A percentile compares a stretch with the other conserved stretches of the same genome.
These are phyloP conservation scores for Buphagus erythrorhynchus DNA, from an alignment of 2,797 vertebrate species.

Conservation along the genomic window DNA sequence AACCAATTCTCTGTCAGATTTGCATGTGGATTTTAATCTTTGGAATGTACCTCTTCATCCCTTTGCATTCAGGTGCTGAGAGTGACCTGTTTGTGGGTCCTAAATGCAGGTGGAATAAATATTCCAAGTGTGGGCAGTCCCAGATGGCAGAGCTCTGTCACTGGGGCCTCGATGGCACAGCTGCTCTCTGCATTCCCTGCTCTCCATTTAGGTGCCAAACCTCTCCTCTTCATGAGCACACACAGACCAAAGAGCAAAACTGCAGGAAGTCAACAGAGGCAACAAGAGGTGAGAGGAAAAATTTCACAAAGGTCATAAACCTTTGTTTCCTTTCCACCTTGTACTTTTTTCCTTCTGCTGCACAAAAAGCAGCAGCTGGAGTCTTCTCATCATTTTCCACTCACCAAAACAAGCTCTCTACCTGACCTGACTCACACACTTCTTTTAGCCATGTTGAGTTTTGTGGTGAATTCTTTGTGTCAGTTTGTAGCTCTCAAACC, in stretches of 20 bases:
- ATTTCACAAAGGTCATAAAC: background rate
- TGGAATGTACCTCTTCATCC: background rate
- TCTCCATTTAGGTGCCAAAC: background rate
- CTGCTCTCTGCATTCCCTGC: background rate
- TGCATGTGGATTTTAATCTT: background rate
- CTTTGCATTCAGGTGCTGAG: background rate
- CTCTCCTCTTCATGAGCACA: background rate
- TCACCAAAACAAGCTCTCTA: background rate
- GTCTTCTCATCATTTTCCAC: background rate
- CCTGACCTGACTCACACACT: background rate
- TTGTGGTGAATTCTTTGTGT: background rate
- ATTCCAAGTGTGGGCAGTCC: background rate
- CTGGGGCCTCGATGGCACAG: background rate
- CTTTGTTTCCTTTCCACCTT: background rate
- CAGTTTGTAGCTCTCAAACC: background rate
- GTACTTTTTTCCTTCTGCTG: background rate
- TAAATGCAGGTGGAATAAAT: background rate
- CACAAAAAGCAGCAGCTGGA: background rate
- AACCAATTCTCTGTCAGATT: background rate
- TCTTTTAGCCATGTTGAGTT: background rate
- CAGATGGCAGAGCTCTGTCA: background rate
- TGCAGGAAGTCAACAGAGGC: background rate
- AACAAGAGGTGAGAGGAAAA: background rate
- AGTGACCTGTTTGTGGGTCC: background rate
- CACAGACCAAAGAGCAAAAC: background rate